phyloP scores from a whole-genome alignment of 2,888 invertebrate species.

The Zygogramma bicolorata region DNA sequence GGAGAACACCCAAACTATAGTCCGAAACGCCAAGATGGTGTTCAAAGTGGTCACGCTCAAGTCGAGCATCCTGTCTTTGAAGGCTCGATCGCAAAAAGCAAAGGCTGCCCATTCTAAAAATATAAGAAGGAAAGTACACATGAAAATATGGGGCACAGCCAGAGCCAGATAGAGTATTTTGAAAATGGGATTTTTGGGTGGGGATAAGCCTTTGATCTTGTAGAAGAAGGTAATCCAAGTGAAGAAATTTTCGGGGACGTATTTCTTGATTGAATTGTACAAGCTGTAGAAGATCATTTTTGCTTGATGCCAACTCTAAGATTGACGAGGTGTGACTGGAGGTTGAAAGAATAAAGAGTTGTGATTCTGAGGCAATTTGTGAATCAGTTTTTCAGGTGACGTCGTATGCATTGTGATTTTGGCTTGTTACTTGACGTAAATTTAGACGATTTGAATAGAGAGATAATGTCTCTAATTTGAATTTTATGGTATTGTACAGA shows the following conservation, averaged over 20 bases:
- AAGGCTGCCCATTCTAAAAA: constrained; percentile 21
- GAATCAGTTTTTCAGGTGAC: too few species aligned
- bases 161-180: constrained; percentile 21
- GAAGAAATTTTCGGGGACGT: constrained; percentile 24
- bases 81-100: constrained; percentile 1
- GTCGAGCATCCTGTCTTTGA: constrained; percentile 26
- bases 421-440: too few species aligned
- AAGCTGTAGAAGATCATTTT: constrained; percentile 15
- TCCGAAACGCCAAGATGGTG: constrained; percentile 19
- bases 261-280: constrained; percentile 3
- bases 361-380: neutral
- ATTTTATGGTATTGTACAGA: neutral
- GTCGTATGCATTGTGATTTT: too few species aligned
- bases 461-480: too few species aligned
- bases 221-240: constrained; percentile 23
- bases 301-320: too few species aligned
- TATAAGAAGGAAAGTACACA: constrained; percentile 2
- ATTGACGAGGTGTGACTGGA: neutral
- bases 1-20: constrained; percentile 16
- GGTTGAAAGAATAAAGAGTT: neutral
- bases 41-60: constrained; percentile 23
- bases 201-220: constrained; percentile 20
- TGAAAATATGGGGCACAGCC: constrained; percentile 22
- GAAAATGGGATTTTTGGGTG: constrained; percentile 22
- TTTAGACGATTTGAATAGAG: too few species aligned